Percentiles rank a stretch among this genome's conserved stretches.
phyloP scores from a whole-genome alignment of 2,797 vertebrate genomes.

The Hemibagrus guttatus region DNA sequence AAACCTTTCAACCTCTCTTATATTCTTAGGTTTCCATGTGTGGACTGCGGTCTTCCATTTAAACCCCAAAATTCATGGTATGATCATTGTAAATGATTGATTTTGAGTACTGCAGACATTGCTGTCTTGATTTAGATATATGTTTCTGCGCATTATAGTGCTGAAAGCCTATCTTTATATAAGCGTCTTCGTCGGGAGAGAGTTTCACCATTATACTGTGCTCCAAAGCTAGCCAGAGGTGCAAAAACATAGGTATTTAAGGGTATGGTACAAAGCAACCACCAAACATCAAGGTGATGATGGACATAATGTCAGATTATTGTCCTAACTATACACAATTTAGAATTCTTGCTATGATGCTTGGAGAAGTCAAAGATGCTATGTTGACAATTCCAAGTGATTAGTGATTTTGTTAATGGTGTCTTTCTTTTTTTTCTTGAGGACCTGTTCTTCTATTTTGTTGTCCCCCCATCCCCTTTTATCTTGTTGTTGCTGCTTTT shows the following conservation, averaged over 20 bases:
- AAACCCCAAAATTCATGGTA: background rate
- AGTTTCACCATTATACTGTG: background rate
- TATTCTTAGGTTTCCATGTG: background rate
- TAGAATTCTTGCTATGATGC: background rate
- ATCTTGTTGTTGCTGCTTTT: too few relatives aligned
- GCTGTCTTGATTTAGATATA: background rate
- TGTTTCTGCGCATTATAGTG: background rate
- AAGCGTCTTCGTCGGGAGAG: background rate
- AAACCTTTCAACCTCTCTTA: background rate
- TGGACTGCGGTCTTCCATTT: background rate
- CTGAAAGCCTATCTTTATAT: background rate
- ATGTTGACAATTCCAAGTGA: background rate
- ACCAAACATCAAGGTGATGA: background rate
- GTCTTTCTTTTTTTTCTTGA: background rate
- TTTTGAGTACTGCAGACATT: background rate
- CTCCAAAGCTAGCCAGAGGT: background rate
- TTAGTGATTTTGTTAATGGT: background rate
- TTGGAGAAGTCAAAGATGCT: background rate
- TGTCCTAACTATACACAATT: background rate
- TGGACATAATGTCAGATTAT: background rate
- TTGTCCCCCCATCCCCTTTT: background rate
- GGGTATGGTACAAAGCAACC: background rate
- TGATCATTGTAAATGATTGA: background rate
- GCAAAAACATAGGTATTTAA: background rate
- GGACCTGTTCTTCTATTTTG: background rate